phyloP scores from a whole-genome alignment of 1,140 invertebrate genomes.

The Drosophila sp. region DNA sequence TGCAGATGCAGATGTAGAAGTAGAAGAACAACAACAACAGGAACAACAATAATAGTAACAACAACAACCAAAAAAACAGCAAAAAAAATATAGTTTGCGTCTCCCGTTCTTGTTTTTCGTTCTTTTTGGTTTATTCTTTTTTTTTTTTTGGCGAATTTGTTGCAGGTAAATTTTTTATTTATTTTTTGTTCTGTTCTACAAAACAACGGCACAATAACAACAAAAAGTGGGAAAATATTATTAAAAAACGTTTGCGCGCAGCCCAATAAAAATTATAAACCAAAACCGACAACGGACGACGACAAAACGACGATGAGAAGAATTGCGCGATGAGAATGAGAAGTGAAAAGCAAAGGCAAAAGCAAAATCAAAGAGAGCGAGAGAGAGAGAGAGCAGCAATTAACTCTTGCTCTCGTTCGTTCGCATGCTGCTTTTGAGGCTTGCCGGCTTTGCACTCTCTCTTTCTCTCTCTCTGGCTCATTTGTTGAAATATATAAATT shows the following conservation, averaged over 20 bases:
- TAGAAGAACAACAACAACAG: background rate
- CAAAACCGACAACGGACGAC: conserved; percentile 31
- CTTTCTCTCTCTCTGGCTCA: conserved; percentile 8
- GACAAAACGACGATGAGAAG: conserved; percentile 52
- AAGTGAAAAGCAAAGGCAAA: conserved; percentile 26
- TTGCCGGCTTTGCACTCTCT: conserved; percentile 22
- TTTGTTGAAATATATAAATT: conserved; percentile 50
- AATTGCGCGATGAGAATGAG: conserved; percentile 52
- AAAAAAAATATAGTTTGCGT: background rate
- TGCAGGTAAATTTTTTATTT: background rate
- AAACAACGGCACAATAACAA: conserved; percentile 11
- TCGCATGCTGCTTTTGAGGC: conserved; percentile 3
- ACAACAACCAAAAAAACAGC: background rate
- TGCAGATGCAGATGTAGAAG: no score
- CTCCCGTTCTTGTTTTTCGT: background rate
- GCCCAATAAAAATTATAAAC: conserved; percentile 14
- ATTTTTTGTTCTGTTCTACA: background rate
- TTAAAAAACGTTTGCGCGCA: conserved; percentile 12
- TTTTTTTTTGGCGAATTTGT: background rate
- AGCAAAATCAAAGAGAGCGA: conserved; percentile 24
- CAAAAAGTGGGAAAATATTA: conserved; percentile 11
- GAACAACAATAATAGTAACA: background rate
- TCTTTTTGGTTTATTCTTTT: no score
- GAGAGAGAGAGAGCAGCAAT: conserved; percentile 1
- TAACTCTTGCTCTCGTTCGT: conserved; percentile 9